These are phyloP conservation scores for Balaenoptera acutorostrata DNA, from an alignment of 2,113 vertebrate genomes.

Conservation along the genomic window DNA sequence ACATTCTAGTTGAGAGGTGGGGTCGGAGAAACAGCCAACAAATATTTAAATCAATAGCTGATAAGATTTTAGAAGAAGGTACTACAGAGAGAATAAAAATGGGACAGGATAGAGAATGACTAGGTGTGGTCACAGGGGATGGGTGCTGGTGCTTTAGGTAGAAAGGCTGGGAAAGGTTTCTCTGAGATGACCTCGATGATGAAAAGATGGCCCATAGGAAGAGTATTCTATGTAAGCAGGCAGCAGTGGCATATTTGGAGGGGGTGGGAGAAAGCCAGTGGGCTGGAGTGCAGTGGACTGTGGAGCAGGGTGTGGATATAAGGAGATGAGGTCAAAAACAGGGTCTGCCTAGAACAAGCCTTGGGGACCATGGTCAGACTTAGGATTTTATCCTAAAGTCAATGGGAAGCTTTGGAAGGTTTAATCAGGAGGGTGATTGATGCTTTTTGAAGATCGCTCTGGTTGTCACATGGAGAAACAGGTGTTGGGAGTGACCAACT, in stretches of 20 bases:
- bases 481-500: background rate
- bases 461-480: background rate
- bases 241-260: background rate
- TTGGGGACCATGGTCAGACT: background rate
- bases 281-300: background rate
- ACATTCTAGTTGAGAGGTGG: background rate
- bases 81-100: background rate
- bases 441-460: background rate
- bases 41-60: background rate
- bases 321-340: background rate
- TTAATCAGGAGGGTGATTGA: background rate
- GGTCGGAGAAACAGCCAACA: background rate
- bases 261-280: background rate
- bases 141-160: background rate
- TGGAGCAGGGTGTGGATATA: fast-evolving
- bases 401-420: background rate
- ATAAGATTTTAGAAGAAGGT: background rate
- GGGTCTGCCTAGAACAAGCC: background rate
- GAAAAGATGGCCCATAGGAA: background rate
- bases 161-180: background rate
- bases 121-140: background rate
- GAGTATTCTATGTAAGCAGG: background rate
- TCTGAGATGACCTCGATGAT: background rate
- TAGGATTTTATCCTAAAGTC: background rate
- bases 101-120: background rate